These are phyloP conservation scores for Triplophysa dalaica DNA, from an alignment of 2,113 vertebrate species.

Conservation along the genomic window DNA sequence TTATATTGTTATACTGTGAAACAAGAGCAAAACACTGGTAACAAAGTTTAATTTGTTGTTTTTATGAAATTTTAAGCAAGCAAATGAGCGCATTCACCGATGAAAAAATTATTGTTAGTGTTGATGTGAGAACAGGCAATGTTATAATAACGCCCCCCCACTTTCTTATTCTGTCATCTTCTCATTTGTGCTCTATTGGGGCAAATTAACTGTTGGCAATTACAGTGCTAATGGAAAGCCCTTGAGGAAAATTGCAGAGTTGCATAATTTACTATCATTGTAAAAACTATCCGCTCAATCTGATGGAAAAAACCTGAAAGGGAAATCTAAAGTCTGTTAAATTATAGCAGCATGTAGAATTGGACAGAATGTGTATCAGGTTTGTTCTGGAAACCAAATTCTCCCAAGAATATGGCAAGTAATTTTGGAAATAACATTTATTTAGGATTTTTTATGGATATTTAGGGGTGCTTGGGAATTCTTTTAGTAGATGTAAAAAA, in stretches of 20 bases:
- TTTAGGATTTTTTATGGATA: too few relatives aligned
- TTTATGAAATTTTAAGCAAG: conserved; percentile 53
- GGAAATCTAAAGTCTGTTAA: background rate
- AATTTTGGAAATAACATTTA: too few relatives aligned
- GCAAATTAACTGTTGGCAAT: conserved; percentile 48
- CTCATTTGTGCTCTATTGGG: conserved; percentile 39
- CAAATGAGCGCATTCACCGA: conserved; percentile 56
- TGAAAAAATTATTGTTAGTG: conserved; percentile 49
- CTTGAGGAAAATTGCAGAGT: conserved; percentile 29
- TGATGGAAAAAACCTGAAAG: background rate
- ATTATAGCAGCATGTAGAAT: background rate
- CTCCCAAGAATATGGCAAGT: too few relatives aligned
- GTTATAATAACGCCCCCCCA: conserved; percentile 55
- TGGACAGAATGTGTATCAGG: too few relatives aligned
- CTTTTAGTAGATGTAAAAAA: too few relatives aligned
- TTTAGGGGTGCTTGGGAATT: too few relatives aligned
- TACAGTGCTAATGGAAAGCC: conserved; percentile 40
- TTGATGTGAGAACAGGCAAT: conserved; percentile 50
- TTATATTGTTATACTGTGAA: background rate
- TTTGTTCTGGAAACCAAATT: too few relatives aligned
- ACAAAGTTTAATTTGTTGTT: conserved; percentile 48
- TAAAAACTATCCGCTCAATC: conserved; percentile 16
- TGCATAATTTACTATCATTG: conserved; percentile 52
- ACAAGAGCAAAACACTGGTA: background rate
- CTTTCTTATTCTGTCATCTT: background rate